A percentile compares a stretch with the other conserved stretches of the same genome.
Conservation (phyloP, 2,888 invertebrate species). For the Lutraria lutraria region DNA sequence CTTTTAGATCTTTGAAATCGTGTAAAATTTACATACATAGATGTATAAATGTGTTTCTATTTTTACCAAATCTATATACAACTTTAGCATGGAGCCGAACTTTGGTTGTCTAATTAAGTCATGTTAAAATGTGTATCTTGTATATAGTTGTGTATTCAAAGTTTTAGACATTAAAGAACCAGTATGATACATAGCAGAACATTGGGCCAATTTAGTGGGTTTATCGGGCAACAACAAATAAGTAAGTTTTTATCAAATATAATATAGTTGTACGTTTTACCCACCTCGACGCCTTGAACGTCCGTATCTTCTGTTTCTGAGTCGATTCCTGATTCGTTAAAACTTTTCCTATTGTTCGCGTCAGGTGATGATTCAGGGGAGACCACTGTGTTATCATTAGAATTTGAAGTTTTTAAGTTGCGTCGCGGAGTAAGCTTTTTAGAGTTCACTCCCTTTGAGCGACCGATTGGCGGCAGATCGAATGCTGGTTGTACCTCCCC, state of each 20-base stretch:
- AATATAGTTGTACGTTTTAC: neutral
- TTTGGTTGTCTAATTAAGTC: no score
- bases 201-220: no score
- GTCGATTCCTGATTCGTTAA: conserved; percentile 64
- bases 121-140: no score
- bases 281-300: conserved; percentile 29
- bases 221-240: no score
- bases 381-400: conserved; percentile 24
- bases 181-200: no score
- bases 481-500: conserved; percentile 14
- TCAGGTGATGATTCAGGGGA: conserved; percentile 58
- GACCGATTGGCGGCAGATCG: conserved; percentile 39
- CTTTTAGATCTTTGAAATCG: no score
- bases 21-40: no score
- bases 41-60: no score
- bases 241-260: neutral
- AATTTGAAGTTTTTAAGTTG: conserved; percentile 43
- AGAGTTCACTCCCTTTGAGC: conserved; percentile 43
- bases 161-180: no score
- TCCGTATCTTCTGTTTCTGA: conserved; percentile 59
- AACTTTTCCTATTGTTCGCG: conserved; percentile 47
- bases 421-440: conserved; percentile 26
- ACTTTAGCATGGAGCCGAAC: no score
- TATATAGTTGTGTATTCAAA: no score
- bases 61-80: no score